Evolutionary conservation across 2,797 vertebrate species (phyloP).

Genomic region (Pelochelys cantorii): DNA sequence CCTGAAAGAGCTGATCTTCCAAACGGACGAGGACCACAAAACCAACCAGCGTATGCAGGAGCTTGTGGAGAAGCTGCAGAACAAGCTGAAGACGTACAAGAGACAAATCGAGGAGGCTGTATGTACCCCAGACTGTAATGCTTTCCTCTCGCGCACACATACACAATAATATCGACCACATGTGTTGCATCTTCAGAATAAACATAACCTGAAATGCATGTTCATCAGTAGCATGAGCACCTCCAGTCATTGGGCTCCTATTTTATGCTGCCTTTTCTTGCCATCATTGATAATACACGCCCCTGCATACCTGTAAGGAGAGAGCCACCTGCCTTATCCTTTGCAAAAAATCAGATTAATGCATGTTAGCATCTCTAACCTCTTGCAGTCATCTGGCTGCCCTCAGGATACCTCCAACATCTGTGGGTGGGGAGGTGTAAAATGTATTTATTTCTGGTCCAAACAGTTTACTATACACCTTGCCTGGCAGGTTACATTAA

Average conservation of each 20-base stretch:
- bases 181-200: background rate
- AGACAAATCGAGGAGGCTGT: conserved; percentile 79
- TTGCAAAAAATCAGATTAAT: background rate
- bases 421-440: background rate
- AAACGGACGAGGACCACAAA: conserved; percentile 83
- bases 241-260: accelerated
- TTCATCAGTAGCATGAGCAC: background rate
- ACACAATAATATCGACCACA: background rate
- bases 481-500: background rate
- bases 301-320: background rate
- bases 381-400: background rate
- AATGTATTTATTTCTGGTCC: background rate
- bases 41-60: conserved; percentile 82
- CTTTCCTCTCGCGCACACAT: background rate
- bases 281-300: background rate
- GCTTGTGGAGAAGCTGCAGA: conserved; percentile 82
- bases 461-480: accelerated
- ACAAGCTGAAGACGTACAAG: conserved; percentile 83
- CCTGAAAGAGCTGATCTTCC: conserved; percentile 82
- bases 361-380: background rate
- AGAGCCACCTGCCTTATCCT: background rate
- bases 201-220: background rate
- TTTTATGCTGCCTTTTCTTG: background rate
- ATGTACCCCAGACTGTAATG: background rate
- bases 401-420: background rate